Evolutionary conservation across 2,113 vertebrate species (phyloP).

Genomic region (Dendropsophus ebraccatus): DNA sequence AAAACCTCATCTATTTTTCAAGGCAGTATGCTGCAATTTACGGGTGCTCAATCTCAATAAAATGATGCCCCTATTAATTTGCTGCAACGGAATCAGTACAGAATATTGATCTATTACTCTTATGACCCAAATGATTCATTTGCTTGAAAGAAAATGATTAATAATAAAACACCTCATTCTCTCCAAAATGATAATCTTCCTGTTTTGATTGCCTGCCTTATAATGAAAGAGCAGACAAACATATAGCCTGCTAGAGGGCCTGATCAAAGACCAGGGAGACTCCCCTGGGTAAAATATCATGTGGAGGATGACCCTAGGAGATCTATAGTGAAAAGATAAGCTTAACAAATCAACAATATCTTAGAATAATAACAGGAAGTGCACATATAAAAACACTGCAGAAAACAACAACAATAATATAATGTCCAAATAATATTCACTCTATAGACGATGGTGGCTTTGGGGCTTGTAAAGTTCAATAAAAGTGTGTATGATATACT

Average conservation of each 20-base stretch:
- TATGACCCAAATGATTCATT: conserved; percentile 45
- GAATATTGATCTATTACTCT: conserved; percentile 44
- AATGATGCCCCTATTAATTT: conserved; percentile 42
- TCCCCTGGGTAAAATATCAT: too few species aligned
- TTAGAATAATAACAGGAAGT: too few species aligned
- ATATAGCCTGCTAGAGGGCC: neutral
- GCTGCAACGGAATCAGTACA: conserved; percentile 25
- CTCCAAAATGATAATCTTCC: conserved; percentile 15
- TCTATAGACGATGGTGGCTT: too few species aligned
- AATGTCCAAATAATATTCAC: too few species aligned
- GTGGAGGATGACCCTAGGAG: too few species aligned
- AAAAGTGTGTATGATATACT: too few species aligned
- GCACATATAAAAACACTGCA: too few species aligned
- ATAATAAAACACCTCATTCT: conserved; percentile 27
- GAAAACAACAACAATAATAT: too few species aligned
- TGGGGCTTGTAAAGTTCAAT: too few species aligned
- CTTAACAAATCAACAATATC: too few species aligned
- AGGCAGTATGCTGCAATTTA: conserved; percentile 2
- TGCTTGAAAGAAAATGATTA: conserved; percentile 25
- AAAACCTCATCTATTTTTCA: conserved; percentile 41
- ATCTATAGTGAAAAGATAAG: too few species aligned
- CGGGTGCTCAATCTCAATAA: conserved; percentile 39
- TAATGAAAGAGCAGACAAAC: neutral
- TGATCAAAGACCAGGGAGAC: neutral
- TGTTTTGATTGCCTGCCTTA: neutral